Base-by-base conservation (phyloP, 2,888 invertebrate species). In the Hyposoter dolosus region DNA sequence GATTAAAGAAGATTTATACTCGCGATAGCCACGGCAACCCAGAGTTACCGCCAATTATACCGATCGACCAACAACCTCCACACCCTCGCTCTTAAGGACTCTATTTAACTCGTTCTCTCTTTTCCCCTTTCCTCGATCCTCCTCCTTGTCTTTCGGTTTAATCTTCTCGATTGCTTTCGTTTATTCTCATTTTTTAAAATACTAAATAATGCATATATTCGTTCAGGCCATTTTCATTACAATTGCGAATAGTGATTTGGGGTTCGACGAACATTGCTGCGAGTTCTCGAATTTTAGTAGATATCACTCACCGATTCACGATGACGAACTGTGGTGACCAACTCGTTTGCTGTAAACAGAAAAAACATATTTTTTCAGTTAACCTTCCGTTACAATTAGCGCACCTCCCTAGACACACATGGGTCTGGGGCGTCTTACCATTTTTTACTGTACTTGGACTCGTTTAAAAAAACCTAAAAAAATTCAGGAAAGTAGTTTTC, bases 31-130 rank as follows among this genome's bases (percentile, higher is more conserved):
- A 77, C 77, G 83, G 66, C 56, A 83, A 75, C 72, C 75, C 72
- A 83, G 74, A 82, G 82, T 82, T 86, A 78, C 81, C 77, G 74
- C 75, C 78, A 86, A 86, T 86, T 84, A 81, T 84, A 65, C 77
- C 76, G 66, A 65, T 78, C 66, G 68, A 72, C 35, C 65, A 10
- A 45, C 32, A 63, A 40, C 56, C 56, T 60, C 45, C 50, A 65
- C 50, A 47, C 50, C 45, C 45, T 56, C 68, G 56, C 56, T 75
- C 43, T 19, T 60, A 66, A 82, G 75, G 43, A 82, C 43, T 74
- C 19, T 74, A 74, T 74, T 79, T 68, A 43, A 69, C 66, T 66
- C 53, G 7, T 32, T 68, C 66, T 65, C 35, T 7, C 65, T 15
- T 50, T n/a, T 19, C 2, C 5, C 19, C 35, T 23, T 40, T 56